Base-by-base conservation (phyloP, 2,888 invertebrate genomes). In the Tipula helvola region DNA sequence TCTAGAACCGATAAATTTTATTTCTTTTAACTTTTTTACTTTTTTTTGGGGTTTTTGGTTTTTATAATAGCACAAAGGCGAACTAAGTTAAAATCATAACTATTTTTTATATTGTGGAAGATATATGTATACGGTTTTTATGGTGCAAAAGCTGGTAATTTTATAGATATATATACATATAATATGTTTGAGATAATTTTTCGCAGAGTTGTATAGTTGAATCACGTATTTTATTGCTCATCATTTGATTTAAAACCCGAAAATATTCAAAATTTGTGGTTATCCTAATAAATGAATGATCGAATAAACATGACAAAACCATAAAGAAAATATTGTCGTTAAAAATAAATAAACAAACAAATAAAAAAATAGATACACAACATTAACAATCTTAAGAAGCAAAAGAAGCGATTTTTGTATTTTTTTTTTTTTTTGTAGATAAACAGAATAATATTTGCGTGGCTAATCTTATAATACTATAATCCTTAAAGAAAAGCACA, bases 1-100 rank as follows among this genome's bases (percentile, higher is more conserved):
- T 71, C 71, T 71, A 71, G 71, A 71, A 71, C 71, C 71, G 71
- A 71, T 71, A 71, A 71, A 71, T 71, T 71, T 71, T 71, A 71
- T 12, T 71, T 71, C 71, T 71, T 71, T 71, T 28, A 71, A 71
- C 71, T 71, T 71, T 52, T 8, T 10, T 8, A 28, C 28, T 28
- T 39, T 39, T 39, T 71, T 28, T 28, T 28, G 28, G 28, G 28
- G 28, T 28, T 28, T 28, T 28, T 28, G 28, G 28, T 28, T 71
- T 71, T n/a, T 18, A 18, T 71, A 10, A 10, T 28, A 71, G 71
- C 18, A 28, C 28, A 71, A 71, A 71, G 71, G 71, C 71, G 71
- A 71, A 28, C 71, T 8, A 71, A 71, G 71, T 71, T 28, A 71
- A 71, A 71, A 71, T 71, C 71, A 71, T 71, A 71, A 71, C 71